A percentile compares a stretch with the other conserved stretches of the same genome.
phyloP scores from a whole-genome alignment of 2,888 invertebrate genomes.

The Abrostola tripartita region DNA sequence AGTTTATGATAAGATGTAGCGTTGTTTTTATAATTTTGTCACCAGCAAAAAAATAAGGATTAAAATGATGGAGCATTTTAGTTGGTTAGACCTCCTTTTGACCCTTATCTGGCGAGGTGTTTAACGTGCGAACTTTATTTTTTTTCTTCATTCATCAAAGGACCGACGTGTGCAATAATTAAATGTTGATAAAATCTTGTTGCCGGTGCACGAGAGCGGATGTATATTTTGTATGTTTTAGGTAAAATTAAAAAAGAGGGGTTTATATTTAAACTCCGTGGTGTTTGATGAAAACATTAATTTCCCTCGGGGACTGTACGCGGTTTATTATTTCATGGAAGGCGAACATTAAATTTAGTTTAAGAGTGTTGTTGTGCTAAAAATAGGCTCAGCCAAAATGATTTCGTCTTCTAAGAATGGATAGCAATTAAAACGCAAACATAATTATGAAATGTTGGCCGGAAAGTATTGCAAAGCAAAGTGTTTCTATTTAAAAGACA shows the following conservation, averaged over 20 bases:
- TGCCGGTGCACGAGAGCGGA: conserved; percentile 38
- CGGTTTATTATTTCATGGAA: conserved; percentile 70
- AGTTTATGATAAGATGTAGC: conserved; percentile 1
- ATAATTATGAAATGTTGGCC: too few relatives aligned
- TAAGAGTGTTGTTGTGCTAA: conserved; percentile 47
- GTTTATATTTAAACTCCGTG: conserved; percentile 60
- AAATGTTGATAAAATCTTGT: conserved; percentile 55
- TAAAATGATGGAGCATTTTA: conserved; percentile 65
- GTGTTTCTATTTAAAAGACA: too few relatives aligned
- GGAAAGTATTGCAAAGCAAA: too few relatives aligned
- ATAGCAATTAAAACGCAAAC: neutral
- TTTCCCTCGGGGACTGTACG: conserved; percentile 73
- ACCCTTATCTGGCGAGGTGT: conserved; percentile 64
- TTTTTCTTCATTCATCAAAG: conserved; percentile 41
- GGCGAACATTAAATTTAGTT: conserved; percentile 58
- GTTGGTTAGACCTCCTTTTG: conserved; percentile 53
- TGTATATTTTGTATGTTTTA: conserved; percentile 46
- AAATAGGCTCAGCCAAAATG: conserved; percentile 31
- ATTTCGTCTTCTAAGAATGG: conserved; percentile 17
- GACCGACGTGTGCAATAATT: conserved; percentile 46
- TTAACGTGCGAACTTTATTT: conserved; percentile 59
- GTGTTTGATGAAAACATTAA: conserved; percentile 70
- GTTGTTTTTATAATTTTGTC: conserved; percentile 15
- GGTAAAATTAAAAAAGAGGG: conserved; percentile 64
- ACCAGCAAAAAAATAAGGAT: conserved; percentile 64